phyloP scores from a whole-genome alignment of 2,888 invertebrate species.

The Entomobrya proxima region DNA sequence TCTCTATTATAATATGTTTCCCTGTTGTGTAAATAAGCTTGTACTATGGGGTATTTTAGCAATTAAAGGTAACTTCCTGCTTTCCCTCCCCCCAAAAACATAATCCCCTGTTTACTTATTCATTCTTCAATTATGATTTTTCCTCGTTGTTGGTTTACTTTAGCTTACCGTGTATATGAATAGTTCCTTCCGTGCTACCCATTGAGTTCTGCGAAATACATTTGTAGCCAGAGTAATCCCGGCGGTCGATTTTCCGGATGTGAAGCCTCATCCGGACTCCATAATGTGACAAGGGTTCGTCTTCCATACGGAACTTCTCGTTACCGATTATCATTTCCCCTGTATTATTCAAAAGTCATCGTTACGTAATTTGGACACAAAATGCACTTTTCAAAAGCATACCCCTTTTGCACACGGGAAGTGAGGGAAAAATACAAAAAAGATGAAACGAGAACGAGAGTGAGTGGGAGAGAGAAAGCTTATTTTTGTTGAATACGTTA shows the following conservation, averaged over 20 bases:
- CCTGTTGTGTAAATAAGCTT: not conserved
- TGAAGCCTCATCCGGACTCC: conserved; percentile 74
- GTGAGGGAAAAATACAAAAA: conserved; percentile 17
- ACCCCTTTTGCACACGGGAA: not conserved
- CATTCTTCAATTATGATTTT: conserved; percentile 1
- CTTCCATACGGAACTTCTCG: conserved; percentile 89
- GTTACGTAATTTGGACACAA: conserved; percentile 44
- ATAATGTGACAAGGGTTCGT: conserved; percentile 77
- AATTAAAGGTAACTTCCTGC: conserved; percentile 51
- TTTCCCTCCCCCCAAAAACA: not conserved
- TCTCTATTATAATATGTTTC: not conserved
- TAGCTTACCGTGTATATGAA: conserved; percentile 89
- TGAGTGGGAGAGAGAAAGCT: not conserved
- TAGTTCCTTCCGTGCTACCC: conserved; percentile 92
- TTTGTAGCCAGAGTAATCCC: conserved; percentile 78
- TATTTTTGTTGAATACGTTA: conserved; percentile 25
- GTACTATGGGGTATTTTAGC: conserved; percentile 34
- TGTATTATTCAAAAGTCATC: conserved; percentile 77
- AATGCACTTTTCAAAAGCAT: conserved; percentile 5
- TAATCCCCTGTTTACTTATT: conserved; percentile 48
- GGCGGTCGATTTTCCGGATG: conserved; percentile 68
- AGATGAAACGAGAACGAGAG: not conserved
- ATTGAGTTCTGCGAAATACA: conserved; percentile 95
- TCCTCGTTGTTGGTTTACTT: not conserved
- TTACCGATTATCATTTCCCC: conserved; percentile 95